Conservation (phyloP, 2,888 invertebrate genomes). For the Drosophila tripunctata region DNA sequence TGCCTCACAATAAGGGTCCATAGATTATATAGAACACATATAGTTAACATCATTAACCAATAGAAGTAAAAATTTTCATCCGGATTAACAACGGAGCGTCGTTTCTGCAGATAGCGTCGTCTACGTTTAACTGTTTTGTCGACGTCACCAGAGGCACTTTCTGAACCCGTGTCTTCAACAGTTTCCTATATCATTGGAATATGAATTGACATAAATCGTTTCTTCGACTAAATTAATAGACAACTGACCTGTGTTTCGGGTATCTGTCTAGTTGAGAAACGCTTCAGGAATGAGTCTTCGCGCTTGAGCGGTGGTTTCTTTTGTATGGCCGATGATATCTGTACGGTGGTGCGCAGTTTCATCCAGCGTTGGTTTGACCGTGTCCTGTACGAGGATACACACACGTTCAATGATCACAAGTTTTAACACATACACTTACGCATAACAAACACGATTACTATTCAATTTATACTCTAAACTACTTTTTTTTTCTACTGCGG, state of each 20-base stretch:
- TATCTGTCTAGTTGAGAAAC: conserved; percentile 96
- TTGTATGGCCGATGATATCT: conserved; percentile 94
- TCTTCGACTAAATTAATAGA: not conserved
- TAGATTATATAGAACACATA: conserved; percentile 96
- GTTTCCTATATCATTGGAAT: conserved; percentile 83
- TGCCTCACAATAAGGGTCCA: conserved; percentile 98
- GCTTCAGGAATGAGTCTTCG: conserved; percentile 96
- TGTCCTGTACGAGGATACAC: conserved; percentile 86
- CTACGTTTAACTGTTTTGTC: conserved; percentile 87
- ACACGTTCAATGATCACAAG: conserved; percentile 48
- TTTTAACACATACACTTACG: conserved; percentile 7
- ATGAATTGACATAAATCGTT: not conserved
- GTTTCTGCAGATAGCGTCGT: conserved; percentile 89
- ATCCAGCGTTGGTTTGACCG: conserved; percentile 98
- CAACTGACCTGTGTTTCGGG: conserved; percentile 91
- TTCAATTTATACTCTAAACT: conserved; percentile 22
- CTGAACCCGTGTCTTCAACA: conserved; percentile 89
- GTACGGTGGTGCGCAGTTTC: conserved; percentile 96
- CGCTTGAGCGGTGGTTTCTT: conserved; percentile 95
- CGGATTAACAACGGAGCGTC: conserved; percentile 94
- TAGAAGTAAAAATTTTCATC: conserved; percentile 98
- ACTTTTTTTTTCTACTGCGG: conserved; percentile 35
- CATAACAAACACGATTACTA: not conserved
- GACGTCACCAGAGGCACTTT: conserved; percentile 87
- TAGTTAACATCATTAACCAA: conserved; percentile 95